These are phyloP conservation scores for Eupithecia tripunctaria DNA, from an alignment of 2,888 invertebrate genomes.

Conservation along the genomic window DNA sequence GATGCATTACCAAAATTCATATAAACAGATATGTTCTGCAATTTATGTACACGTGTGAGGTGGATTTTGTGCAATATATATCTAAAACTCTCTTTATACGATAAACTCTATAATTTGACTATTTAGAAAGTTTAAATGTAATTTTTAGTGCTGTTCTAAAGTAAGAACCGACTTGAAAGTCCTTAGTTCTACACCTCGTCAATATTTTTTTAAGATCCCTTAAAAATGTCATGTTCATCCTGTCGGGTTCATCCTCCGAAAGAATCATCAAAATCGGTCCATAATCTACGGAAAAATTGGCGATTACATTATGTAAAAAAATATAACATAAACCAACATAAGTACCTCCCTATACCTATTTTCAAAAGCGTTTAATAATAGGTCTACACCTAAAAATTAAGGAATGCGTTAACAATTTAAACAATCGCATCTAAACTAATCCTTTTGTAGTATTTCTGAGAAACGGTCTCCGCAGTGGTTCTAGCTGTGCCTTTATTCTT, in stretches of 20 bases:
- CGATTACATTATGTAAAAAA: too few relatives aligned
- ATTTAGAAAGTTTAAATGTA: too few relatives aligned
- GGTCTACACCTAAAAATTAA: neutral
- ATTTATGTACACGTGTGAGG: neutral
- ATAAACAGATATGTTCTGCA: neutral
- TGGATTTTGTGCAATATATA: neutral
- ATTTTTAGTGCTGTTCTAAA: too few relatives aligned
- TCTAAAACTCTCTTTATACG: too few relatives aligned
- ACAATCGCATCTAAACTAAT: slow-evolving; percentile 13
- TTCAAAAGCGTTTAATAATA: neutral
- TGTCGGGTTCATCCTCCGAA: neutral
- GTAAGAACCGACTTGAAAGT: neutral
- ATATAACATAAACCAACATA: neutral
- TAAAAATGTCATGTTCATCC: too few relatives aligned
- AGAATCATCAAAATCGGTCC: neutral
- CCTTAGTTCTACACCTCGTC: neutral
- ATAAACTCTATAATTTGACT: neutral
- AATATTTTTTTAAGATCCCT: too few relatives aligned
- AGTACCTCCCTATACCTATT: neutral
- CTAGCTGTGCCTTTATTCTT: neutral
- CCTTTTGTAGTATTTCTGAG: slow-evolving; percentile 5
- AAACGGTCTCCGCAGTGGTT: neutral
- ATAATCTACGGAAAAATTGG: neutral
- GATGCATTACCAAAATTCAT: neutral
- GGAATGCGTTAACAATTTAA: slow-evolving; percentile 8